These are phyloP conservation scores for Pammene aurita DNA, from an alignment of 2,888 invertebrate species.

Conservation along the genomic window DNA sequence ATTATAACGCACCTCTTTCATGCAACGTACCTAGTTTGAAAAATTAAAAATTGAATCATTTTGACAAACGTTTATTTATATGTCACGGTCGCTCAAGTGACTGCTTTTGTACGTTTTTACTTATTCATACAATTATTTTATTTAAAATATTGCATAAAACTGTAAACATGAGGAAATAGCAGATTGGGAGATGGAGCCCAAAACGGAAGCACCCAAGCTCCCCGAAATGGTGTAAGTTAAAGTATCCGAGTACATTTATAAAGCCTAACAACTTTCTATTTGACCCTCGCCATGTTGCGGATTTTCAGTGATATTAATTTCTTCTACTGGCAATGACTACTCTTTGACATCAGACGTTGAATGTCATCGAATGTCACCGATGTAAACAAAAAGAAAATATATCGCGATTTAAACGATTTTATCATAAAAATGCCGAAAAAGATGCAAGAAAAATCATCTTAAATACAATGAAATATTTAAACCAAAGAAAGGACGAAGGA, in stretches of 20 bases:
- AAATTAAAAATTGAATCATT: conserved; percentile 50
- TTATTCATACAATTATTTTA: conserved; percentile 30
- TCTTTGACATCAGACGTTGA: no score
- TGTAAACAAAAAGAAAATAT: no score
- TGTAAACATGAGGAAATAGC: conserved; percentile 28
- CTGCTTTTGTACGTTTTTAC: conserved; percentile 36
- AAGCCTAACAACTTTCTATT: no score
- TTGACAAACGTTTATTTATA: conserved; percentile 35
- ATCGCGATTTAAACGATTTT: no score
- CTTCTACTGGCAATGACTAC: no score
- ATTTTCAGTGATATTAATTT: no score
- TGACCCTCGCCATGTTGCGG: no score
- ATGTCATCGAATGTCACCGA: no score
- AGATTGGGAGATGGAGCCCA: conserved; percentile 60
- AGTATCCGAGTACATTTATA: neutral
- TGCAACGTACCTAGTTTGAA: conserved; percentile 8
- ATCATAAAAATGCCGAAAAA: no score
- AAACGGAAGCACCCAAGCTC: conserved; percentile 59
- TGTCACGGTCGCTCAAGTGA: conserved; percentile 43
- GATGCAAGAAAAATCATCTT: no score
- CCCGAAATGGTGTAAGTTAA: conserved; percentile 73
- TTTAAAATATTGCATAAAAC: neutral
- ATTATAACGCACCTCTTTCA: conserved; percentile 15
- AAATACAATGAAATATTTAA: no score
- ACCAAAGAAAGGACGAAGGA: no score